Evolutionary conservation across 2,113 vertebrate species (phyloP).

Genomic region (Gymnogyps californianus): DNA sequence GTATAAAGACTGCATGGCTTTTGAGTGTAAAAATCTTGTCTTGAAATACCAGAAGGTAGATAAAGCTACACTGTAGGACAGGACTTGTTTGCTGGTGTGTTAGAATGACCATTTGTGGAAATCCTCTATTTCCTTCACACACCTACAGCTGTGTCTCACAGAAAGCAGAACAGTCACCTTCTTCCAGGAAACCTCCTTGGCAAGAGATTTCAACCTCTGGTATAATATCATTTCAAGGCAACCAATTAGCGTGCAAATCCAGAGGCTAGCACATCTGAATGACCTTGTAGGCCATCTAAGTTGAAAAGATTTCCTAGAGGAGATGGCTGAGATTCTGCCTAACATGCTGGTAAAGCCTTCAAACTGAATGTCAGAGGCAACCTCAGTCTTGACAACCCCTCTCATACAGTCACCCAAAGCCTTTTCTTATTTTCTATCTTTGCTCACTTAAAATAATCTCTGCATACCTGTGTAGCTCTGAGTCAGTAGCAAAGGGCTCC

Average conservation of each 20-base stretch:
- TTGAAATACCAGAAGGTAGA: not conserved
- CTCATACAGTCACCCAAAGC: not conserved
- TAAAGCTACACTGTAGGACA: not conserved
- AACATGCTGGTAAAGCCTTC: not conserved
- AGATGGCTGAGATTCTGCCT: not conserved
- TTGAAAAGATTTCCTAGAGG: not conserved
- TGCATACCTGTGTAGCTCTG: not conserved
- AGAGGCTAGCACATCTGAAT: not conserved
- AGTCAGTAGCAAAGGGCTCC: not conserved
- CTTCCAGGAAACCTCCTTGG: not conserved
- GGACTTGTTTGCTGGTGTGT: not conserved
- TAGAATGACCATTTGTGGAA: not conserved
- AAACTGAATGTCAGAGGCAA: not conserved
- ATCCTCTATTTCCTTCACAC: not conserved
- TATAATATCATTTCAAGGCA: not conserved
- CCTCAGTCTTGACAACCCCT: not conserved
- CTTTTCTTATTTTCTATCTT: not conserved
- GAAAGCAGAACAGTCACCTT: not conserved
- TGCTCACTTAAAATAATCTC: not conserved
- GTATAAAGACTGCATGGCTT: not conserved
- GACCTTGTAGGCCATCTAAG: not conserved
- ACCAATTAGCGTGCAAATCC: not conserved
- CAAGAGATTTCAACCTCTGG: not conserved
- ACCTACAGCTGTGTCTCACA: not conserved
- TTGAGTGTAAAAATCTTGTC: not conserved